These are phyloP conservation scores for Melopsittacus undulatus DNA, from an alignment of 2,797 vertebrate genomes.

Conservation along the genomic window DNA sequence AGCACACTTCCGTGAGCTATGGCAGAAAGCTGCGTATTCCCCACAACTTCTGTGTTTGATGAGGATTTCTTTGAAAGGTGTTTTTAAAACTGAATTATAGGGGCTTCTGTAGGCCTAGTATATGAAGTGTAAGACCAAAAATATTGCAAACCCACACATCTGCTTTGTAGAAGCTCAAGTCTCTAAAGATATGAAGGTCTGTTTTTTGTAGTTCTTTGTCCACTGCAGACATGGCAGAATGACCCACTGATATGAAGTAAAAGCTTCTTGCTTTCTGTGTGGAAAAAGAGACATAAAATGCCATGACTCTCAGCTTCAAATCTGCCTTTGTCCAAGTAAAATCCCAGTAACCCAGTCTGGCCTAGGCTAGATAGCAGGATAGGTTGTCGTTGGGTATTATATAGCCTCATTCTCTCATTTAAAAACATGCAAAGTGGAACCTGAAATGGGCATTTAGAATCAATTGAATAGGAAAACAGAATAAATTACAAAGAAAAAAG, in stretches of 20 bases:
- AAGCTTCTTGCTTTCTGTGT: background rate
- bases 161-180: background rate
- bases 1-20: background rate
- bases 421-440: background rate
- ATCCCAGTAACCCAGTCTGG: background rate
- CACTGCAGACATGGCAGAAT: background rate
- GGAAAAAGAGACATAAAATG: background rate
- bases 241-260: background rate
- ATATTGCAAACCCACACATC: background rate
- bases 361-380: background rate
- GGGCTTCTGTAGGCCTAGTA: background rate
- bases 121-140: background rate
- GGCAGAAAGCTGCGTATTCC: background rate
- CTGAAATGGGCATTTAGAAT: background rate
- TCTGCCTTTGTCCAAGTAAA: background rate
- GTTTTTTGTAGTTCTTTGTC: background rate
- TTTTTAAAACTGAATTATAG: background rate
- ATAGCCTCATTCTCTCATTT: background rate
- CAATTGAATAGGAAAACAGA: background rate
- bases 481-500: background rate
- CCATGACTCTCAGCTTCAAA: background rate
- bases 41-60: background rate
- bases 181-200: background rate
- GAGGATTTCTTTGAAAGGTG: background rate
- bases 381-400: background rate